Base-by-base conservation (phyloP, 1,140 invertebrate species). In the Papilio helenus region DNA sequence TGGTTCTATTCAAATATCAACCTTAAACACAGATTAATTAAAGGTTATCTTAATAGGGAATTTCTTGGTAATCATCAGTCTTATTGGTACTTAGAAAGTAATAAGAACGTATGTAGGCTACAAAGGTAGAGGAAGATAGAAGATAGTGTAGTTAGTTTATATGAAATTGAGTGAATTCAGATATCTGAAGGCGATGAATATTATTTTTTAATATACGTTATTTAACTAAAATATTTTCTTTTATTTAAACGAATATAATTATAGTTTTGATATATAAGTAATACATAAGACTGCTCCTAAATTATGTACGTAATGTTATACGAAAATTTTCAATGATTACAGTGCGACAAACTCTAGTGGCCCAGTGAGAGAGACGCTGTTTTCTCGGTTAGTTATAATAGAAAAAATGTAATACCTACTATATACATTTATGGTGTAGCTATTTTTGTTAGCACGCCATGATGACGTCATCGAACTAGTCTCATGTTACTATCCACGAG, bases 261-360 rank as follows among this genome's bases (percentile, higher is more conserved):
- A 68, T 23, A 71, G 39, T 73, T 79, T 65, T 39, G 49, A 79
- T 20, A 3, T 51, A 80, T 68, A 55, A 44, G 14, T 74, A 68
- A 72, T 78, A 74, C 68, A 44, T 80, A 80, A 82, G 61, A 68
- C 61, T 68, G 61, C 61, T 68, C 14, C 23, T 68, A 29, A 68
- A 68, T 65, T 10, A 68, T 68, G 61, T 68, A 68, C 61, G 61
- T 68, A 68, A 68, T 16, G 26, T 16, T 68, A 34, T 68, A 68
- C 23, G 61, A 68, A 12, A 23, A 7, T 49, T 55, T 55, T 55
- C 2, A 20, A 55, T 55, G 7, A 55, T 20, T 55, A 55, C 9
- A 55, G 4, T 55, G 18, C 5, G 51, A 55, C 18, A 20, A 55
- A 20, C 18, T 55, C n/a, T 2, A n/a, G 8, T 55, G n/a, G 9